Evolutionary conservation across 2,113 vertebrate genomes (phyloP), one percentile per base, ranked within the genome.

Genomic region (Silurus meridionalis): DNA sequence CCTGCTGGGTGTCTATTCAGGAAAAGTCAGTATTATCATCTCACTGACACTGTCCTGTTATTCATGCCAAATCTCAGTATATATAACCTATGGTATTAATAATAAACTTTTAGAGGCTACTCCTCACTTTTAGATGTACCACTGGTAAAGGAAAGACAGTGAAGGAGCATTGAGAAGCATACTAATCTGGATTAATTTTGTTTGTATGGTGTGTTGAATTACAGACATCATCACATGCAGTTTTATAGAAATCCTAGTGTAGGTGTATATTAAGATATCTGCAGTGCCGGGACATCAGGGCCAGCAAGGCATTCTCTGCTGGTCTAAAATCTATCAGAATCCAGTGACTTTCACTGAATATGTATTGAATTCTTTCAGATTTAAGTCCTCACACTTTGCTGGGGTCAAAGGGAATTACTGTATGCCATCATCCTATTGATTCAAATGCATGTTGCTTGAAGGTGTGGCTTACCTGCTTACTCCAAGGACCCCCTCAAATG

Each of bases 31-130:
- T 57, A 55, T 53, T 52, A 75, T 52, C 19, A n/a, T 8, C 48
- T n/a, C 72, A 75, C 23, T 75, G 72, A 50, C 10, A 52, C 21
- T 75, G 72, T n/a, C 72, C 23, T 52, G 52, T 74, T 74, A 74
- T 8, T 23, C 19, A 21, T 53, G 72, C 9, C 69, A 53, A 77
- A 14, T 10, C 9, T 13, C 2, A 2, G 4, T 79, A 58, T 79
- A 57, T 58, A 78, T 57, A 79, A 79, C 8, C 75, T 37, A 8
- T 25, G 46, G 25, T 80, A 11, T 80, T 37, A 80, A 80, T 80
- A 60, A 21, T 10, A 4, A 21, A 52, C 10, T n/a, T 75, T 52
- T 48, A 19, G 28, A 21, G 37, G 15, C 17, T 72, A 19, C 0
- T 23, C 48, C 5, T 55, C 23, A 7, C 13, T n/a, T 77, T 55